These are phyloP conservation scores for Ceryle rudis DNA, from an alignment of 2,797 vertebrate genomes.

Conservation along the genomic window DNA sequence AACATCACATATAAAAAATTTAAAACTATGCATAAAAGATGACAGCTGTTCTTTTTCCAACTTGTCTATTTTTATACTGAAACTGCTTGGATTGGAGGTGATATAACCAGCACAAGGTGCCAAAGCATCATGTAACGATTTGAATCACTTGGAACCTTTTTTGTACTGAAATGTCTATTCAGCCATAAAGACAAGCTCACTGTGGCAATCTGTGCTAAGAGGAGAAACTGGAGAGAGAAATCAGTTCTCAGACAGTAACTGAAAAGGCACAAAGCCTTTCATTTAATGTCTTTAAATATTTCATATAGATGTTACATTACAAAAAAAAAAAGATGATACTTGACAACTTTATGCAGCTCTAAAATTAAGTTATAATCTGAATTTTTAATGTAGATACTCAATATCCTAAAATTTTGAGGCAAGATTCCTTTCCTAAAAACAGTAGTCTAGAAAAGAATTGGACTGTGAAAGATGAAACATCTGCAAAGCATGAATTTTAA, in stretches of 20 bases:
- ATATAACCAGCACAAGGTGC: conserved; percentile 39
- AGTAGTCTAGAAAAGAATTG: background rate
- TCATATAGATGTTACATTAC: background rate
- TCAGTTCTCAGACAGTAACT: background rate
- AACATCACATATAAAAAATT: background rate
- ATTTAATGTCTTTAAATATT: background rate
- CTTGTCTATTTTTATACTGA: conserved; percentile 40
- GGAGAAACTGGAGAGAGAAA: background rate
- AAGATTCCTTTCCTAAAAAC: background rate
- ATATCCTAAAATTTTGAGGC: background rate
- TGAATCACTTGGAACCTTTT: conserved; percentile 39
- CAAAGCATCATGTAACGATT: conserved; percentile 15
- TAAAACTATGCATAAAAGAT: conserved; percentile 21
- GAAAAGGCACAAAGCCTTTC: background rate
- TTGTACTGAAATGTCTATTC: conserved; percentile 12
- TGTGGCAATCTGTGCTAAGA: background rate
- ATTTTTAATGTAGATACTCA: background rate
- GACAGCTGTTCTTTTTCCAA: conserved; percentile 40
- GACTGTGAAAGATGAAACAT: background rate
- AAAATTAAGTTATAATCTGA: background rate
- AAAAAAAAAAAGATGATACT: background rate
- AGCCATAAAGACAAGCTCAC: conserved; percentile 19
- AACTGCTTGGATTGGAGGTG: conserved; percentile 39
- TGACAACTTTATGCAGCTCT: background rate
- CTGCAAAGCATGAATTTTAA: background rate